Evolutionary conservation across 2,888 invertebrate genomes (phyloP).

Genomic region (Altica lythri): DNA sequence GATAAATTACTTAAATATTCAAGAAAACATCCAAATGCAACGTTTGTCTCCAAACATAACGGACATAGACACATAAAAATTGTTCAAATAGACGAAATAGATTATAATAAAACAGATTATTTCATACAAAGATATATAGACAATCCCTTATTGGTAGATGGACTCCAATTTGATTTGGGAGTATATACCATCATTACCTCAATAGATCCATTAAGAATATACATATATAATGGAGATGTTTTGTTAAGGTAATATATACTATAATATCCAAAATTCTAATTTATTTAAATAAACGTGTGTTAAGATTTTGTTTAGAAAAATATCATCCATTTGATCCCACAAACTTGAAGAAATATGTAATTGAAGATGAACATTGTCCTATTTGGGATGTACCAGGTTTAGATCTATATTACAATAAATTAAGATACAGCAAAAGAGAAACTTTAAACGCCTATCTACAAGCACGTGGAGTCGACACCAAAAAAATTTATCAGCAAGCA

Average conservation of each 20-base stretch:
- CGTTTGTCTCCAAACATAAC: neutral
- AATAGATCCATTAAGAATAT: neutral
- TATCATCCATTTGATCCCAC: neutral
- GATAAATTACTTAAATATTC: neutral
- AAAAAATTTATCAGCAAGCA: neutral
- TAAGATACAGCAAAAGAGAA: neutral
- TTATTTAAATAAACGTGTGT: neutral
- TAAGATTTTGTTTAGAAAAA: conserved; percentile 1
- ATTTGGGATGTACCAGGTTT: neutral
- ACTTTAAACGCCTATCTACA: neutral
- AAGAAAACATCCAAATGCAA: neutral
- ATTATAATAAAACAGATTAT: neutral
- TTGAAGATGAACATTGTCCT: neutral
- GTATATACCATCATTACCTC: conserved; percentile 2
- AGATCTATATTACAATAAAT: neutral
- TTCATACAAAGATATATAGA: neutral
- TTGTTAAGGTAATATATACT: neutral
- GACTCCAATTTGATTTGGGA: neutral
- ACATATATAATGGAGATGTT: neutral
- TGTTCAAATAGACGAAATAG: neutral
- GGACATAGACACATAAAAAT: neutral
- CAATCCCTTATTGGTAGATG: neutral
- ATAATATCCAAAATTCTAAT: neutral
- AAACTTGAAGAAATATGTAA: neutral
- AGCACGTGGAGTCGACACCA: neutral